phyloP scores from a whole-genome alignment of 2,113 vertebrate species.

The Lampris megalopsis region DNA sequence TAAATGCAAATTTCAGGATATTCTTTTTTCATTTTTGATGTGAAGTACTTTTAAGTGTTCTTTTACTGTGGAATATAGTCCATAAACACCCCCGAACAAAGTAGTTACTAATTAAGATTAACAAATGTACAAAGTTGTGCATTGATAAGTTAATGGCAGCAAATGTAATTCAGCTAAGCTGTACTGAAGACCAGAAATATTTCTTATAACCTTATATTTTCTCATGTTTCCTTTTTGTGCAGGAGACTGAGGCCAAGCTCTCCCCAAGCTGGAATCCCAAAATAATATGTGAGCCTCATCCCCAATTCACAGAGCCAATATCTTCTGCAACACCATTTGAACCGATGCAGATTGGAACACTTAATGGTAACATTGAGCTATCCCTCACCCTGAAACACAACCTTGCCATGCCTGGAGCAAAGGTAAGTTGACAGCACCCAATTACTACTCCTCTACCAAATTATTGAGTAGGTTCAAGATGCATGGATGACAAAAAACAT shows the following conservation, averaged over 20 bases:
- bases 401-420: constrained; percentile 92
- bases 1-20: no score
- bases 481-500: neutral
- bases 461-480: neutral
- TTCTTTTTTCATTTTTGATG: neutral
- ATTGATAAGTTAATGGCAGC: no score
- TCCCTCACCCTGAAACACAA: constrained; percentile 95
- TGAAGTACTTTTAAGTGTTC: no score
- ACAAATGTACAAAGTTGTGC: no score
- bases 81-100: no score
- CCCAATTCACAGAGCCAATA: constrained; percentile 91
- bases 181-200: no score
- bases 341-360: constrained; percentile 91
- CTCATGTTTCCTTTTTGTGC: constrained; percentile 46
- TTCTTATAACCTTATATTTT: neutral
- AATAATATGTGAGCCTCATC: constrained; percentile 96
- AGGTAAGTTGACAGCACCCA: constrained; percentile 75
- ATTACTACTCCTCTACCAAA: neutral
- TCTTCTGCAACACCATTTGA: constrained; percentile 86
- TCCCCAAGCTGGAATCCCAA: constrained; percentile 99
- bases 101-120: no score
- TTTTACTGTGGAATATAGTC: no score
- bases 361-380: constrained; percentile 89
- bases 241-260: constrained; percentile 96
- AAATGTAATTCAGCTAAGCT: no score